Evolutionary conservation across 2,113 vertebrate species (phyloP).

Genomic region (Pluvialis apricaria): DNA sequence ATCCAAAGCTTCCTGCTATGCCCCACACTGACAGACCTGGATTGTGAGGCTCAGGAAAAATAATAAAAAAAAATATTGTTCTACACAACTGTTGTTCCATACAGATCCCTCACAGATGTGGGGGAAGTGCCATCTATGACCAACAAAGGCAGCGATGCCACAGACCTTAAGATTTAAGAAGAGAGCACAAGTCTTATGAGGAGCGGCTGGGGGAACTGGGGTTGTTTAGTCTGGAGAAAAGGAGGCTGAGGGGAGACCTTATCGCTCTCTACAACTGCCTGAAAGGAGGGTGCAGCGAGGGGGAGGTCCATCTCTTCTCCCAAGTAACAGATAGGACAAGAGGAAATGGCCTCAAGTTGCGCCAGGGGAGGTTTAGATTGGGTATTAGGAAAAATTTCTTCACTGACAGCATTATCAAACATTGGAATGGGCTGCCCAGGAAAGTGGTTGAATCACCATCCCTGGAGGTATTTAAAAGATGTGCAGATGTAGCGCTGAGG

Average conservation of each 20-base stretch:
- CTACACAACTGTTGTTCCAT: too few relatives aligned
- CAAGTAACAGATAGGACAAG: neutral
- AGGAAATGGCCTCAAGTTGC: neutral
- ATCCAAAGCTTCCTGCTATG: neutral
- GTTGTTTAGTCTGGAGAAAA: neutral
- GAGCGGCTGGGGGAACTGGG: neutral
- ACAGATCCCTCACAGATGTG: fast-evolving
- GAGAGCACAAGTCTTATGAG: neutral
- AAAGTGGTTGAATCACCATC: neutral
- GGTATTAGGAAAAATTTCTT: neutral
- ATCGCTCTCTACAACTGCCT: neutral
- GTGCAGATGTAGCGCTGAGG: neutral
- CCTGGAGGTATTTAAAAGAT: neutral
- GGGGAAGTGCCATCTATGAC: neutral
- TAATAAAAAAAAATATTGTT: neutral
- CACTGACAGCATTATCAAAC: neutral
- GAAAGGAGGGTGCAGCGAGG: neutral
- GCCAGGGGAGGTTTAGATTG: neutral
- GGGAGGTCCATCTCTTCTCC: neutral
- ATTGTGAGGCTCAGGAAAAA: neutral
- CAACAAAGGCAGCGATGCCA: neutral
- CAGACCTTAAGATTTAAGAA: neutral
- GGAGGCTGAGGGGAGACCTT: neutral
- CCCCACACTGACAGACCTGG: neutral
- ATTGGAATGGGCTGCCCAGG: neutral